These are phyloP conservation scores for Strigops habroptila DNA, from an alignment of 2,113 vertebrate genomes.

Conservation along the genomic window DNA sequence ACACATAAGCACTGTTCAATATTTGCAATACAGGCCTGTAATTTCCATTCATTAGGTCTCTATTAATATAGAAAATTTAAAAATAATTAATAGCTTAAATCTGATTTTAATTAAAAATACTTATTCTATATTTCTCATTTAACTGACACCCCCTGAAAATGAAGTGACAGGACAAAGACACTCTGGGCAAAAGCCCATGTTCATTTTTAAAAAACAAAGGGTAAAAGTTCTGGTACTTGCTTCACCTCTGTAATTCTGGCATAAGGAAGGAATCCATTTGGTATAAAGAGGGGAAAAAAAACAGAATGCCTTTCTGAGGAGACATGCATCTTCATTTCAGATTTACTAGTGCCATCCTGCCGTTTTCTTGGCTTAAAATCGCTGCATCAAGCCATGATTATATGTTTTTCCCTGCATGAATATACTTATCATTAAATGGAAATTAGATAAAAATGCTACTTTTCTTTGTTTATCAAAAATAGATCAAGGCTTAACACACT, in stretches of 20 bases:
- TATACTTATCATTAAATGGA: slow-evolving; percentile 31
- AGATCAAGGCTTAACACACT: slow-evolving; percentile 43
- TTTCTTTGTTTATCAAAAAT: slow-evolving; percentile 47
- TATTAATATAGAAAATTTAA: slow-evolving; percentile 22
- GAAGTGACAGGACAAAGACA: slow-evolving; percentile 25
- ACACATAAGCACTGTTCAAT: slow-evolving; percentile 44
- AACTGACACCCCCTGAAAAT: not conserved
- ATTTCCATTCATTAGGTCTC: slow-evolving; percentile 32
- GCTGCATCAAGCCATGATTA: slow-evolving; percentile 13
- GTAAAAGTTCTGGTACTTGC: not conserved
- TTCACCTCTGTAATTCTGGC: not conserved
- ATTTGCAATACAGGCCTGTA: slow-evolving; percentile 44
- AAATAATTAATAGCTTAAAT: slow-evolving; percentile 47
- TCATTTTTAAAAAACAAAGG: not conserved
- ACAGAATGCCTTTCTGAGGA: not conserved
- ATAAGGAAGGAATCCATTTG: not conserved
- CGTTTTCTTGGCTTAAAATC: slow-evolving; percentile 52
- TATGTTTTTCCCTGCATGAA: slow-evolving; percentile 29
- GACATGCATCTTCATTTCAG: slow-evolving; percentile 14
- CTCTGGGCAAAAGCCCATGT: not conserved
- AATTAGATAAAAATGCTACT: slow-evolving; percentile 44
- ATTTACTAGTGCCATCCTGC: slow-evolving; percentile 32
- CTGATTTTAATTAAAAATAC: slow-evolving; percentile 52
- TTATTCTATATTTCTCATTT: slow-evolving; percentile 7
- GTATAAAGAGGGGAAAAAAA: not conserved